These are phyloP conservation scores for Drosophila erecta DNA, from an alignment of 1,140 invertebrate species.

Conservation along the genomic window DNA sequence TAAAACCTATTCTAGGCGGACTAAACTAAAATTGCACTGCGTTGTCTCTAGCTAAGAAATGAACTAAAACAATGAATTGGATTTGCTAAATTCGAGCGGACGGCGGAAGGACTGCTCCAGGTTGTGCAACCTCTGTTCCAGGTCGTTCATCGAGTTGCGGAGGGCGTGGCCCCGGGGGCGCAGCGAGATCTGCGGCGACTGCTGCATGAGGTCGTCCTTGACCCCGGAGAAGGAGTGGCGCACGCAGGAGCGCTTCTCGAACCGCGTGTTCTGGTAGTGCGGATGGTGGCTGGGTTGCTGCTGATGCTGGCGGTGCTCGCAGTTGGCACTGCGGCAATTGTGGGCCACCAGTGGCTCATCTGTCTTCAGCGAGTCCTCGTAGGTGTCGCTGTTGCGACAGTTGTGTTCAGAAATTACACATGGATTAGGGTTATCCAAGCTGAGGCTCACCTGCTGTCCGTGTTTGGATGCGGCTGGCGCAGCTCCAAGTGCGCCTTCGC, in stretches of 20 bases:
- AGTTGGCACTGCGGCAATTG: slow-evolving; percentile 86
- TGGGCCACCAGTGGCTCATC: slow-evolving; percentile 71
- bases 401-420: not conserved
- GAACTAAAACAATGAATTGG: slow-evolving; percentile 75
- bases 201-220: slow-evolving; percentile 82
- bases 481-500: slow-evolving; percentile 72
- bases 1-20: slow-evolving; percentile 33
- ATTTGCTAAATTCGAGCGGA: slow-evolving; percentile 78
- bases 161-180: slow-evolving; percentile 73
- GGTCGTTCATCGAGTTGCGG: slow-evolving; percentile 83
- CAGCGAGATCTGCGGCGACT: slow-evolving; percentile 76
- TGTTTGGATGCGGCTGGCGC: slow-evolving; percentile 57
- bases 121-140: slow-evolving; percentile 79
- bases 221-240: slow-evolving; percentile 83
- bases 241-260: slow-evolving; percentile 76
- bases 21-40: slow-evolving; percentile 61
- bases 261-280: slow-evolving; percentile 77
- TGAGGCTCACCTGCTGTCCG: slow-evolving; percentile 61
- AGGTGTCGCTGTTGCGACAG: slow-evolving; percentile 87
- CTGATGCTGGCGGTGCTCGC: slow-evolving; percentile 84
- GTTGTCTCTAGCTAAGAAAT: slow-evolving; percentile 20
- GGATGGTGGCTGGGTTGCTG: slow-evolving; percentile 45
- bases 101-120: slow-evolving; percentile 81
- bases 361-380: slow-evolving; percentile 88
- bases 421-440: not conserved